Conservation (phyloP, 2,888 invertebrate species). For the Caenorhabditis auriculariae region DNA sequence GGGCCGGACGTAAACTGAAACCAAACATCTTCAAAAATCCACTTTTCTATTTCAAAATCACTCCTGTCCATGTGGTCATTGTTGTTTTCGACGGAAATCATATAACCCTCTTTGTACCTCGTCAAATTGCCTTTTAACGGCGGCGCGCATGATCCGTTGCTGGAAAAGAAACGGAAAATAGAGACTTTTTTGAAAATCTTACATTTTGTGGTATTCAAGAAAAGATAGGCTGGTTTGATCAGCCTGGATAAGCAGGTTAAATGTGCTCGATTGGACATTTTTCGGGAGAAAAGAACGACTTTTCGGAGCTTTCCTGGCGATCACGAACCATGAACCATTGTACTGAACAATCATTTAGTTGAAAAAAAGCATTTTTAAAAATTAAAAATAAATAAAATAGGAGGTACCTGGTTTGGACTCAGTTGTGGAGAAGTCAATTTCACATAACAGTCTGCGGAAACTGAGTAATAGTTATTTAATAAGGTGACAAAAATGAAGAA, state of each 20-base stretch:
- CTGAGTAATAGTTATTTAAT: too few relatives aligned
- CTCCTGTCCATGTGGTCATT: constrained; percentile 8
- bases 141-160: constrained; percentile 29
- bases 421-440: too few relatives aligned
- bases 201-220: constrained; percentile 42
- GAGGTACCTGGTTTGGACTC: too few relatives aligned
- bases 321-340: constrained; percentile 49
- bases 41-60: background rate
- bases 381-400: too few relatives aligned
- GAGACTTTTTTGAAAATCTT: background rate
- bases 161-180: constrained; percentile 8
- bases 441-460: too few relatives aligned
- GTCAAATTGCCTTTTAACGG: constrained; percentile 28
- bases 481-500: too few relatives aligned
- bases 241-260: constrained; percentile 19
- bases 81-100: constrained; percentile 3
- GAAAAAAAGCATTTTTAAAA: too few relatives aligned
- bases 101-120: constrained; percentile 27
- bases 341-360: constrained; percentile 22
- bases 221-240: constrained; percentile 23
- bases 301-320: constrained; percentile 35
- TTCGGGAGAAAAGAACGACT: constrained; percentile 28
- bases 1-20: constrained; percentile 39
- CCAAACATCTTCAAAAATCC: background rate
- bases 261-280: constrained; percentile 35